phyloP scores from a whole-genome alignment of 2,113 vertebrate genomes.

The Lasiurus cinereus region DNA sequence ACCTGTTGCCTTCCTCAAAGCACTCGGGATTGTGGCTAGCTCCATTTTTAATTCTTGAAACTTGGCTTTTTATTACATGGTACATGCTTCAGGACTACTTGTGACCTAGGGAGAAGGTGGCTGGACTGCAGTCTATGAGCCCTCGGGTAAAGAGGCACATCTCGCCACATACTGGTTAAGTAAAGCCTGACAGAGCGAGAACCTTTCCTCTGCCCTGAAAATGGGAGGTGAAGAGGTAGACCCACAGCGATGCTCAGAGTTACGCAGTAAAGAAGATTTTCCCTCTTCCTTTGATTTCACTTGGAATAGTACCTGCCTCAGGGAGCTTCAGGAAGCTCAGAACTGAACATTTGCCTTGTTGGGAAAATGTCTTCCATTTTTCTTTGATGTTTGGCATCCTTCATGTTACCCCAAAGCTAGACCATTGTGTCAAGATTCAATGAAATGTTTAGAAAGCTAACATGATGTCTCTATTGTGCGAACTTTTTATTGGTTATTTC shows the following conservation, averaged over 20 bases:
- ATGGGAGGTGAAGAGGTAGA: not conserved
- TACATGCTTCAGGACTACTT: not conserved
- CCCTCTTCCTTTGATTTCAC: not conserved
- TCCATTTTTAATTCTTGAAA: slow-evolving; percentile 51
- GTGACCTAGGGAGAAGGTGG: not conserved
- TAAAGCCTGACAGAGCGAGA: accelerated
- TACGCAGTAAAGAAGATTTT: not conserved
- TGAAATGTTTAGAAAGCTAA: slow-evolving; percentile 58
- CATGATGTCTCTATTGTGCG: not conserved
- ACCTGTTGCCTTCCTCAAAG: not conserved
- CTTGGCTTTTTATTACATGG: not conserved
- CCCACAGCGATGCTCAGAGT: not conserved
- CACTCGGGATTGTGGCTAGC: slow-evolving; percentile 29
- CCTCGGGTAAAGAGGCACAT: accelerated
- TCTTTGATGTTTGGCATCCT: slow-evolving; percentile 23
- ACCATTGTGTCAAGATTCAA: slow-evolving; percentile 48
- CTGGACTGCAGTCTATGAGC: not conserved
- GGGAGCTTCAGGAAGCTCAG: slow-evolving; percentile 12
- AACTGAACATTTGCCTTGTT: not conserved
- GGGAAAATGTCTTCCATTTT: slow-evolving; percentile 51
- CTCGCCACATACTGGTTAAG: not conserved
- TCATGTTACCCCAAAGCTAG: slow-evolving; percentile 11
- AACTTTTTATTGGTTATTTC: not conserved
- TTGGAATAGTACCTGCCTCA: not conserved
- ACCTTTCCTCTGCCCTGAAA: not conserved